Base-by-base conservation (phyloP, 1,140 invertebrate genomes). In the Conus ventricosus region DNA sequence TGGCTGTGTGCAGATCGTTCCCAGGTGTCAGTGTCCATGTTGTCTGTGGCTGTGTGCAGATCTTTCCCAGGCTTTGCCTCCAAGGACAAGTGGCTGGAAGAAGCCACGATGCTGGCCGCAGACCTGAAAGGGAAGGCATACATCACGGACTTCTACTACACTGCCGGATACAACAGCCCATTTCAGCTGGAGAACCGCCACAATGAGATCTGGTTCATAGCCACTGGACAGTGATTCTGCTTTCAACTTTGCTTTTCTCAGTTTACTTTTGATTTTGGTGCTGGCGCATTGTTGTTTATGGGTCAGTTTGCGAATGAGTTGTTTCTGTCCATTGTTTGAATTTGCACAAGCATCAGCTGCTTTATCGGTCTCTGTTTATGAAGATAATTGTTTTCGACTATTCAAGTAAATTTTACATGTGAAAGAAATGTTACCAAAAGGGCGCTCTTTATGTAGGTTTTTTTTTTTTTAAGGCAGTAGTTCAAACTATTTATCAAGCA, bases 121-220 rank as follows among this genome's bases (percentile, higher is more conserved):
- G 89, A 89, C 15, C 87, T 93, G 17, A 87, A 91, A 23, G 51
- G 86, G 5, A 57, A 55, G 10, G 80, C 84, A 11, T 94, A 89
- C 84, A 25, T 85, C 15, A 85, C 84, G 1, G 85, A 89, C 15
- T 92, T 87, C 63, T 94, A 88, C 87, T 93, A 80, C 87, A 93
- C 91, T 27, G 93, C 93, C 54, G 93, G 93, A 1, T 94, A 94
- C 88, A 89, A 94, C 87, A 90, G 92, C 78, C 93, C 93, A 7
- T 94, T 91, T 63, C 78, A 89, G 87, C 20, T 93, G 23, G 83
- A 92, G 6, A 88, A 92, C 83, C 90, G 93, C 87, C 93, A 93
- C 87, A 94, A 94, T 88, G 93, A 94, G 87, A 90, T 94, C 75
- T 94, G 93, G 93, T 92, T 93, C 85, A 75, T 93, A n/a, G 88